These are phyloP conservation scores for Eretmochelys imbricata DNA, from an alignment of 2,113 vertebrate genomes.

Conservation along the genomic window DNA sequence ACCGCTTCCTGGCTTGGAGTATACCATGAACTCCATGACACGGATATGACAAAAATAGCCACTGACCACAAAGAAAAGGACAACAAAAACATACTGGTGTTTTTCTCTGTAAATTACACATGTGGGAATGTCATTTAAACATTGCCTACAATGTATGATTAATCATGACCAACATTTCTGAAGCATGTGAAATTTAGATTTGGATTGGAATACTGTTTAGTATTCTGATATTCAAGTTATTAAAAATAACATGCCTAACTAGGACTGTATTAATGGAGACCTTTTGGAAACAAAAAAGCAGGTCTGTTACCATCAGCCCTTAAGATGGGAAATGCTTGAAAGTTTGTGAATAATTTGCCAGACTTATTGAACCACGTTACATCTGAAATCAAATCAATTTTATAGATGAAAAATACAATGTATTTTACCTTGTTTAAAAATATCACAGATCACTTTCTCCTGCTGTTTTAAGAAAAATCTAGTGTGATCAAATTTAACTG, in stretches of 20 bases:
- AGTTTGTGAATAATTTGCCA: background rate
- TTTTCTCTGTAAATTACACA: background rate
- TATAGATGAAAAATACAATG: background rate
- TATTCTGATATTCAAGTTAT: background rate
- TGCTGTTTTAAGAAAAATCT: constrained; percentile 84
- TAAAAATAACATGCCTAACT: background rate
- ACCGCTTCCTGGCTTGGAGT: no score
- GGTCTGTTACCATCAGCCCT: background rate
- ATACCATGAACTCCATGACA: no score
- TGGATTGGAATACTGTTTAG: background rate
- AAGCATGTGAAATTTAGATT: background rate
- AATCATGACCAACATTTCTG: background rate
- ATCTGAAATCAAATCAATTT: background rate
- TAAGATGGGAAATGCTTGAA: background rate
- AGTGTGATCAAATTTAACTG: constrained; percentile 78
- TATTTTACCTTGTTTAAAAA: constrained; percentile 69
- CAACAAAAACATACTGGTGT: background rate
- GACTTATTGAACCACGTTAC: background rate
- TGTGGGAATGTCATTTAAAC: background rate
- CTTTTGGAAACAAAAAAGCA: background rate
- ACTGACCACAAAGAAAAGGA: background rate
- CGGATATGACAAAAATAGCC: background rate
- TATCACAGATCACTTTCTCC: constrained; percentile 78
- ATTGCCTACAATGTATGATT: background rate
- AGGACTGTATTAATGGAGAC: background rate